Evolutionary conservation across 1,140 invertebrate species (phyloP).

Genomic region (Araneus ventricosus): DNA sequence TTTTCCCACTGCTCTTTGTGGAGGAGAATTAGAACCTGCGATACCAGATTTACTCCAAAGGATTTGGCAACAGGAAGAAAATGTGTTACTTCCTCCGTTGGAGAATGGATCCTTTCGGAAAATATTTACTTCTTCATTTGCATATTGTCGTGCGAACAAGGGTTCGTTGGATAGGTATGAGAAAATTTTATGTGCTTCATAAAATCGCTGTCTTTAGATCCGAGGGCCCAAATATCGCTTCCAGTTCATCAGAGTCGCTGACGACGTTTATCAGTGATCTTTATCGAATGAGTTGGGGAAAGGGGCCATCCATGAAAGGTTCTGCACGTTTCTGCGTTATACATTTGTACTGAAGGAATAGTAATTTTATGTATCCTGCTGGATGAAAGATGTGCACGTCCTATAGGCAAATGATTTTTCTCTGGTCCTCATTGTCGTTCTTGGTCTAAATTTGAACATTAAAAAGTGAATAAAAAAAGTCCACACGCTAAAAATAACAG

Average conservation of each 20-base stretch:
- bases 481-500: no score
- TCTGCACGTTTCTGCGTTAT: neutral
- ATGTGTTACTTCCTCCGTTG: neutral
- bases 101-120: neutral
- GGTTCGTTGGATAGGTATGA: slow-evolving; percentile 28
- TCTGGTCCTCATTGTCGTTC: no score
- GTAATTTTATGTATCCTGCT: no score
- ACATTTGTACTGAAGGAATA: no score
- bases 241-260: slow-evolving; percentile 52
- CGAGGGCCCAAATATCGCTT: slow-evolving; percentile 5
- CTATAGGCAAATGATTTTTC: no score
- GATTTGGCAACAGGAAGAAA: slow-evolving; percentile 15
- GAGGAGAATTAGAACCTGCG: slow-evolving; percentile 52
- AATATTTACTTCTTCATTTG: slow-evolving; percentile 69
- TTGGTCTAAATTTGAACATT: no score
- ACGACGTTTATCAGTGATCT: slow-evolving; percentile 55
- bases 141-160: slow-evolving; percentile 39
- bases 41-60: slow-evolving; percentile 38
- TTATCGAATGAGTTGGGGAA: slow-evolving; percentile 2
- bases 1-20: neutral
- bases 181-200: slow-evolving; percentile 66
- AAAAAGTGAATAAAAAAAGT: no score
- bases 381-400: no score
- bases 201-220: slow-evolving; percentile 55
- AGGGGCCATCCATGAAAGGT: neutral